Evolutionary conservation across 2,113 vertebrate genomes (phyloP).

Genomic region (Dicrurus megarhynchus): DNA sequence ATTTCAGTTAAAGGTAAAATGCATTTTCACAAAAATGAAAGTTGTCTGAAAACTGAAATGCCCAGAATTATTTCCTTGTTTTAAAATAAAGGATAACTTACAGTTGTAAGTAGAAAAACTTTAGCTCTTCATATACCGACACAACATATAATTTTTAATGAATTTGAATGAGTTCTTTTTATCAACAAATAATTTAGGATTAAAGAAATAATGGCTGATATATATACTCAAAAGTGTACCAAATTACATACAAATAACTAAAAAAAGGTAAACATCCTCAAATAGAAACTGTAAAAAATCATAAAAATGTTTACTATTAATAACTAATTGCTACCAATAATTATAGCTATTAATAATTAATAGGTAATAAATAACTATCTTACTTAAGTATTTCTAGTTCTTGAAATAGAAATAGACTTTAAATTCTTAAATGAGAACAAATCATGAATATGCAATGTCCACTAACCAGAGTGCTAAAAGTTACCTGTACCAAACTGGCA

Average conservation of each 20-base stretch:
- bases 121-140: background rate
- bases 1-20: background rate
- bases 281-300: background rate
- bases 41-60: background rate
- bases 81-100: background rate
- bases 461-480: background rate
- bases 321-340: background rate
- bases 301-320: background rate
- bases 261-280: background rate
- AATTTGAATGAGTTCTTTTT: background rate
- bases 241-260: background rate
- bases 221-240: background rate
- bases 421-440: background rate
- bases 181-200: background rate
- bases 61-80: background rate
- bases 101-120: background rate
- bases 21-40: background rate
- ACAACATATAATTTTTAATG: background rate
- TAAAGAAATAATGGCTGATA: background rate
- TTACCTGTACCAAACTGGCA: background rate
- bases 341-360: background rate
- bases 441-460: background rate
- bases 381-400: background rate
- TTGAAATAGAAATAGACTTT: background rate
- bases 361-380: background rate